These are phyloP conservation scores for Medauroidea extradentata DNA, from an alignment of 1,140 invertebrate genomes.

Conservation along the genomic window DNA sequence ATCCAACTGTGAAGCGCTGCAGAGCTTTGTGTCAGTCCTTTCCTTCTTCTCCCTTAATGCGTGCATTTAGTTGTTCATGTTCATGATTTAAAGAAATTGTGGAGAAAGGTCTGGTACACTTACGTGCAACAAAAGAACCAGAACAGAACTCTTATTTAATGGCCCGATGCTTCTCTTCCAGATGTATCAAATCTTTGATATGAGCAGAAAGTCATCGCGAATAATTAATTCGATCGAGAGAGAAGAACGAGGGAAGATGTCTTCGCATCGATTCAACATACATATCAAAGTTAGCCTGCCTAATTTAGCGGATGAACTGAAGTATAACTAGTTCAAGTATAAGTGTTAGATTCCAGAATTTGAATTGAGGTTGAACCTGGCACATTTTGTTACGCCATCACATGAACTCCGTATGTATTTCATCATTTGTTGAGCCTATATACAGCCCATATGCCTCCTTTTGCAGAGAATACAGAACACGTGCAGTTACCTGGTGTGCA, in stretches of 20 bases:
- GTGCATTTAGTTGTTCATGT: slow-evolving; percentile 23
- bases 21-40: slow-evolving; percentile 2
- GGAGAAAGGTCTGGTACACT: slow-evolving; percentile 16
- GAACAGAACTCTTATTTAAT: background rate
- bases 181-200: background rate
- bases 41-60: slow-evolving; percentile 18
- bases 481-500: background rate
- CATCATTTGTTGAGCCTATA: too few relatives aligned
- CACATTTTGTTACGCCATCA: too few relatives aligned
- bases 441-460: background rate
- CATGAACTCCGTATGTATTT: too few relatives aligned
- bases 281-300: background rate
- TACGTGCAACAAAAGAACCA: slow-evolving; percentile 12
- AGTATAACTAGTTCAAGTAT: too few relatives aligned
- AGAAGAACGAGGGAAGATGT: slow-evolving; percentile 5
- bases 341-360: too few relatives aligned
- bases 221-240: slow-evolving; percentile 12
- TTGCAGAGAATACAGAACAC: background rate
- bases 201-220: background rate
- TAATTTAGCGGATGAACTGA: too few relatives aligned
- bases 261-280: background rate
- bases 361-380: too few relatives aligned
- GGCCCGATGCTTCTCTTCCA: background rate
- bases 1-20: slow-evolving; percentile 5
- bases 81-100: slow-evolving; percentile 20